These are phyloP conservation scores for Drosophila pandora DNA, from an alignment of 1,140 invertebrate genomes.

Conservation along the genomic window DNA sequence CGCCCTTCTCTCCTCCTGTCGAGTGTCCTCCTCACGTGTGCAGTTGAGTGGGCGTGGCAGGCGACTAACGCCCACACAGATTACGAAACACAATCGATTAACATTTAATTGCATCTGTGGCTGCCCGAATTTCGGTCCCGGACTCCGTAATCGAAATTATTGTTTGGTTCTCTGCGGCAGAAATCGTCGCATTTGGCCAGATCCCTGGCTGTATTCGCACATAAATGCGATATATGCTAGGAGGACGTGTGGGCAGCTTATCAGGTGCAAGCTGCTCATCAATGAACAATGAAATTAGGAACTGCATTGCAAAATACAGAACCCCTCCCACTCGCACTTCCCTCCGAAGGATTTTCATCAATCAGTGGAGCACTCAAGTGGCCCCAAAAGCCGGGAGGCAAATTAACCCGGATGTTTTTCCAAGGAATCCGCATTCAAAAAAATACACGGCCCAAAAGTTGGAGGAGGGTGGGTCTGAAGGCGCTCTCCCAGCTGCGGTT, in stretches of 20 bases:
- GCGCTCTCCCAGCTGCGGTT: constrained; percentile 44
- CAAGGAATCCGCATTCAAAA: constrained; percentile 30
- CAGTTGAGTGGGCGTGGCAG: constrained; percentile 41
- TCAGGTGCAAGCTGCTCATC: constrained; percentile 25
- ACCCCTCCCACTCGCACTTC: neutral
- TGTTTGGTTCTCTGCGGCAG: constrained; percentile 47
- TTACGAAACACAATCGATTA: constrained; percentile 72
- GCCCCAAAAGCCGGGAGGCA: constrained; percentile 36
- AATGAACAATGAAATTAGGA: constrained; percentile 51
- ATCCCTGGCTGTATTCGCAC: neutral
- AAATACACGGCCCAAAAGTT: neutral
- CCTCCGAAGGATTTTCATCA: constrained; percentile 18
- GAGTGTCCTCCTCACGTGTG: constrained; percentile 39
- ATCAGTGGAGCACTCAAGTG: constrained; percentile 38
- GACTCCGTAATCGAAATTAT: constrained; percentile 72
- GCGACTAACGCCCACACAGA: constrained; percentile 10
- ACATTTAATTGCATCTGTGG: constrained; percentile 72
- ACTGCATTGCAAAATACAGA: neutral
- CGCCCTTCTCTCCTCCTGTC: neutral
- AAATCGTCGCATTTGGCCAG: constrained; percentile 18
- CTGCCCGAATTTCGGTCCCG: constrained; percentile 40
- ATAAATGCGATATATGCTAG: neutral
- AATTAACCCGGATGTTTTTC: constrained; percentile 39
- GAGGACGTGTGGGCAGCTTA: neutral
- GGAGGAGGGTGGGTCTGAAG: constrained; percentile 49